Base-by-base conservation (phyloP, 2,113 vertebrate species). In the Prolemur simus region DNA sequence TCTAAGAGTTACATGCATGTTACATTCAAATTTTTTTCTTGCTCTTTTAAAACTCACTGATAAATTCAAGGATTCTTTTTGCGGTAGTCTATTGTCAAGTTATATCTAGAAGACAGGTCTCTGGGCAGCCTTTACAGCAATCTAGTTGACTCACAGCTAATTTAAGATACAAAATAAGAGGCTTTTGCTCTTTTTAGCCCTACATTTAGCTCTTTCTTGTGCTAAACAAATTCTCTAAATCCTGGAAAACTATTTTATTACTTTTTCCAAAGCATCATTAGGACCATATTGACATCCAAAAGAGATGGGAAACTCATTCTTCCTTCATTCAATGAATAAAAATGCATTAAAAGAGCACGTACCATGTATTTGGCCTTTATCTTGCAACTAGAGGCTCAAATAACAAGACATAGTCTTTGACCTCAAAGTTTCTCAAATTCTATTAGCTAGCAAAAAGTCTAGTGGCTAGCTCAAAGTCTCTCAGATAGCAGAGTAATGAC, bases 251-350 rank as follows among this genome's bases (percentile, higher is more conserved):
- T 49, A 63, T 64, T 87, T 27, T 81, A 47, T 94, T 78, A 85
- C 54, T 93, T 91, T 68, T 69, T 17, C 71, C 23, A 58, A 81
- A 11, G 18, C 23, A 91, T 73, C 39, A 86, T 91, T 60, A 81
- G 23, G 86, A 85, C 13, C 27, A 58, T 18, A 88, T 2, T 49
- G 66, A 91, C 73, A 42, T 81, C 63, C 13, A 63, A 68, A 5
- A 58, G 56, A 71, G 23, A 74, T 29, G n/a, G 11, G 14, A 69
- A 77, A 49, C 20, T 74, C 29, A n/a, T 69, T 93, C 23, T 80
- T 85, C 93, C 45, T 96, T 84, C 21, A 81, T 10, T 83, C 37
- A 95, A 91, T 11, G 58, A 96, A 91, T 87, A 91, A 80, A 94
- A 87, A 82, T 9, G 3, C 71, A 90, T 73, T 77, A 63, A 88